Conservation (phyloP, 2,888 invertebrate genomes). For the Lordiphosa andalusiaca region DNA sequence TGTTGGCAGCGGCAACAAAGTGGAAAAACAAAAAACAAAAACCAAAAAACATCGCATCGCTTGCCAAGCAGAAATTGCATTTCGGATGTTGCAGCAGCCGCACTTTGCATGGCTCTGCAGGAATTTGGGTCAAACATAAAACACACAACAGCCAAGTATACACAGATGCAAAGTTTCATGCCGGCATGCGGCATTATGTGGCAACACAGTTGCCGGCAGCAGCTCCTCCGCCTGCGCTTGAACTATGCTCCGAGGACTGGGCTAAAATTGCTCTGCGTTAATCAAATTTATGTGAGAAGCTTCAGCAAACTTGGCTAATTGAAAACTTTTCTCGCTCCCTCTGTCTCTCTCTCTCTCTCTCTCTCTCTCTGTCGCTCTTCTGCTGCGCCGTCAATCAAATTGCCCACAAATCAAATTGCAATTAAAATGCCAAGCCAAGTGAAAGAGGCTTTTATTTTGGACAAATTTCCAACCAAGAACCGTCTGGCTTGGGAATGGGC, state of each 20-base stretch:
- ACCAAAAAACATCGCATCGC: slow-evolving; percentile 27
- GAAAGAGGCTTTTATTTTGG: slow-evolving; percentile 47
- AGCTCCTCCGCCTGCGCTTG: slow-evolving; percentile 19
- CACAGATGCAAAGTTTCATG: slow-evolving; percentile 22
- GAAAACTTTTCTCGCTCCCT: slow-evolving; percentile 29
- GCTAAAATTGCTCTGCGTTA: slow-evolving; percentile 22
- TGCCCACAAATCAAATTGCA: slow-evolving; percentile 53
- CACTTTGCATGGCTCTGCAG: slow-evolving; percentile 37
- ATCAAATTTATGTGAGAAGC: slow-evolving; percentile 37
- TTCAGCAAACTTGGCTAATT: slow-evolving; percentile 42
- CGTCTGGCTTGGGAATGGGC: slow-evolving; percentile 58
- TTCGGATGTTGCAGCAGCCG: slow-evolving; percentile 44
- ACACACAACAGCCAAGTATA: slow-evolving; percentile 29
- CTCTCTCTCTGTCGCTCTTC: background rate
- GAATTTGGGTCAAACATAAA: slow-evolving; percentile 55
- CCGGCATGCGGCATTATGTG: slow-evolving; percentile 39
- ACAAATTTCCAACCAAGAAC: slow-evolving; percentile 46
- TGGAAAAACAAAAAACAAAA: slow-evolving; percentile 9
- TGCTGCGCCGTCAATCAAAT: slow-evolving; percentile 38
- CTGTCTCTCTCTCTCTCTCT: slow-evolving; percentile 1
- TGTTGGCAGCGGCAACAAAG: slow-evolving; percentile 43
- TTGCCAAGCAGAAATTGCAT: slow-evolving; percentile 42
- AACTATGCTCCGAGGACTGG: slow-evolving; percentile 17
- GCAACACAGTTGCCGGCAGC: slow-evolving; percentile 38
- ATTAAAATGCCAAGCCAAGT: slow-evolving; percentile 51